Base-by-base conservation (phyloP, 35 echinoderm and acorn worm species). In the Patiria miniata region DNA sequence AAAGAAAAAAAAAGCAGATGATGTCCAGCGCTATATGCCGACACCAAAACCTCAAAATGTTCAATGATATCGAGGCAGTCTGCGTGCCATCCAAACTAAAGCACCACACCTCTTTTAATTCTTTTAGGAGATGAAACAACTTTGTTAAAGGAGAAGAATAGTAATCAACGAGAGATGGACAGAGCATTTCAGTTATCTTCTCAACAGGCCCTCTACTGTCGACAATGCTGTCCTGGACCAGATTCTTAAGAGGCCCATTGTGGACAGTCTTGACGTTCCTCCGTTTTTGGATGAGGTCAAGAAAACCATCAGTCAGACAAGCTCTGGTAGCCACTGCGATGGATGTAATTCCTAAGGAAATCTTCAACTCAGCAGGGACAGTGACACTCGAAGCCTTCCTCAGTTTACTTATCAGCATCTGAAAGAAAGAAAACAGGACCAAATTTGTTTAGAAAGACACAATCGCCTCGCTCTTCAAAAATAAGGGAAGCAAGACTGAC, bases 291-390 rank as follows among this genome's bases (percentile, higher is more conserved):
- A 61, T 0, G 87, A 89, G 79, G 78, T 89, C 22, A 56, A 16
- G 37, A 89, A 89, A 51, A 47, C 77, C 5, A 89, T 89, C 30
- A 80, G 44, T 51, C 33, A 82, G 47, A 89, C 53, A 8, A 89
- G 54, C 15, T 80, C 86, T 23, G 86, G 47, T 3, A 37, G 86
- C 76, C 19, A 3, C 77, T 52, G 77, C 40, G n/a, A n/a, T n/a
- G n/a, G n/a, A n/a, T n/a, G n/a, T n/a, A n/a, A n/a, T n/a, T n/a
- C n/a, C n/a, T n/a, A 0, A 37, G 12, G 1, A 88, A 34, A 21
- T 80, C 15, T 80, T 54, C 77, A 80, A 88, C 0, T 69, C 77
- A 54, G 86, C 40, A 56, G 44, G 76, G 8, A 39, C 76, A 30
- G 76, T 14, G 10, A 12, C 87, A 7, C 50, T 83, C 12, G 52